phyloP scores from a whole-genome alignment of 2,113 vertebrate species.

The Lanius collurio region DNA sequence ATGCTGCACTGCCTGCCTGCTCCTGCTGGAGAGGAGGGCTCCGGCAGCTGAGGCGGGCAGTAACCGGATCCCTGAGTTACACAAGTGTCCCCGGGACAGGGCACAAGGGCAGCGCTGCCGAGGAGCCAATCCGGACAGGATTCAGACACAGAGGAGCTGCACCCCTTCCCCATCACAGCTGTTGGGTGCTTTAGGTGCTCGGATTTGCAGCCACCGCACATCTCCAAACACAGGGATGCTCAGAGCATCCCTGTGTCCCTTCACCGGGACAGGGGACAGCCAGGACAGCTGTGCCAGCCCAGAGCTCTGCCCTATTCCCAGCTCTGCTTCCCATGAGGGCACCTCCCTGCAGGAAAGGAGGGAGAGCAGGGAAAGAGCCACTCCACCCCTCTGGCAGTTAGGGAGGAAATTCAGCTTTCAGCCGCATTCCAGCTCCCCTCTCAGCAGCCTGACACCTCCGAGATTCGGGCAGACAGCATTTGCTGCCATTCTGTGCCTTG shows the following conservation, averaged over 20 bases:
- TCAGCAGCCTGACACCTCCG: not conserved
- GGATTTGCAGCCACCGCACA: not conserved
- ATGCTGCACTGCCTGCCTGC: fast-evolving
- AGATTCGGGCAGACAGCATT: not conserved
- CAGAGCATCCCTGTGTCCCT: not conserved
- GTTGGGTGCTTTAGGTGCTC: fast-evolving
- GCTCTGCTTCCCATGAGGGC: not conserved
- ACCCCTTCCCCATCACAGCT: fast-evolving
- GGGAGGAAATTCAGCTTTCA: not conserved
- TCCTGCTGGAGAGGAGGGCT: not conserved
- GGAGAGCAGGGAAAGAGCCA: not conserved
- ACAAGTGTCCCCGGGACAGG: not conserved
- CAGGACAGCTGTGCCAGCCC: not conserved
- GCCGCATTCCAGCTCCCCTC: not conserved
- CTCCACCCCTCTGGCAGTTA: not conserved
- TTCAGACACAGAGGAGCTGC: fast-evolving
- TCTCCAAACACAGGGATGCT: not conserved
- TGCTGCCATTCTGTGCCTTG: not conserved
- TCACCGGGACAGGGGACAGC: fast-evolving
- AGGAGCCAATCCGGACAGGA: not conserved
- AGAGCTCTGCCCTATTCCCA: not conserved
- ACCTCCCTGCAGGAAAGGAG: not conserved
- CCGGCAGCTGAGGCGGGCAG: not conserved
- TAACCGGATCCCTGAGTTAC: not conserved
- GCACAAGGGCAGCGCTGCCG: not conserved